Base-by-base conservation (phyloP, 2,888 invertebrate species). In the Bembecia ichneumoniformis region DNA sequence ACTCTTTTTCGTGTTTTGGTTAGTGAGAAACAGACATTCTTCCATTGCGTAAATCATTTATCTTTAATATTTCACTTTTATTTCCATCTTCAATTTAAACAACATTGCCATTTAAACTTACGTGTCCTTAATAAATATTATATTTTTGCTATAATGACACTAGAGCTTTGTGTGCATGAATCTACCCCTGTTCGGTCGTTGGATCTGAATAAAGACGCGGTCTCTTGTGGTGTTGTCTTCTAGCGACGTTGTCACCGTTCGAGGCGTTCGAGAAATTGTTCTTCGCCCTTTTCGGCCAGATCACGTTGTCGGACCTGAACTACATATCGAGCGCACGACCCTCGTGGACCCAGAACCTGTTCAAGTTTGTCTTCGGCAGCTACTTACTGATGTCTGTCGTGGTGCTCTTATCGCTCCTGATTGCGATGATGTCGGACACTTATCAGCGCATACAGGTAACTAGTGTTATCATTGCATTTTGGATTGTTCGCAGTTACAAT, bases 381-480 rank as follows among this genome's bases (percentile, higher is more conserved):
- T 99, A 98, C 92, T 94, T 98, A 92, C 92, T 98, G 92, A 96
- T 99, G 82, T 97, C 97, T 65, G 94, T 98, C 78, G 96, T 99
- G 88, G 98, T 99, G 78, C 92, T 99, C 74, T 96, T 98, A 89
- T 98, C 99, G 89, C 93, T 99, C 80, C 94, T 99, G 82, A 99
- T 99, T 92, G 99, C 99, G 89, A 98, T 99, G 98, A 98, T 99
- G 98, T 98, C 98, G 88, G 98, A 99, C 91, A 99, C 99, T 71
- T 99, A 99, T 88, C 98, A 99, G 87, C 92, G 98, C 76, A 98
- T 98, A 74, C 96, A 99, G 92, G 98, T 98, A 92, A 91, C 87
- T 90, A 81, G 74, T 34, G 34, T 46, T 28, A 46, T 16, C 58
- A 40, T 40, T 14, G 40, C 40, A 5, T 11, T 40, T 40, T 40